phyloP scores from a whole-genome alignment of 2,797 vertebrate species.

The Tinamus major region DNA sequence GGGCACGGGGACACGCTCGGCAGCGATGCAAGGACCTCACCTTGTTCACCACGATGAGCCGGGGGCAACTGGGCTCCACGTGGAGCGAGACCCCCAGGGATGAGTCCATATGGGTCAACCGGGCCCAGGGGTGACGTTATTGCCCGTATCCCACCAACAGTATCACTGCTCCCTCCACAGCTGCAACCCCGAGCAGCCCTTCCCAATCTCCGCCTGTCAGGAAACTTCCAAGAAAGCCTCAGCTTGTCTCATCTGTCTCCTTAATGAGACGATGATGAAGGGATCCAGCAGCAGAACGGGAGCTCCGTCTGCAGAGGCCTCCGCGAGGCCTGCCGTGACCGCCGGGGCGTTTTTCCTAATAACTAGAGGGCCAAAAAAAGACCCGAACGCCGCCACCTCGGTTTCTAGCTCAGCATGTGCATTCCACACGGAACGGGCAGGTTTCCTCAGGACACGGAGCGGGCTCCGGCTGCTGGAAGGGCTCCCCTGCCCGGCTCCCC shows the following conservation, averaged over 20 bases:
- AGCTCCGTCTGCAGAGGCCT: not conserved
- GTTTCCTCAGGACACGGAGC: too few relatives aligned
- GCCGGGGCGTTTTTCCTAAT: not conserved
- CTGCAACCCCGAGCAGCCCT: not conserved
- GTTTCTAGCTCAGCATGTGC: not conserved
- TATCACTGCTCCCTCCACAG: not conserved
- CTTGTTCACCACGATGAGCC: not conserved
- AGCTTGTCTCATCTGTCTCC: not conserved
- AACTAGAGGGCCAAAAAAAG: not conserved
- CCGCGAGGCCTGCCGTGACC: not conserved
- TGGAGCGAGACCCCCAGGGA: not conserved
- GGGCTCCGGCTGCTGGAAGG: too few relatives aligned
- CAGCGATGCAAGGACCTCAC: not conserved
- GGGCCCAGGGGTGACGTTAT: too few relatives aligned
- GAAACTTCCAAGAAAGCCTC: not conserved
- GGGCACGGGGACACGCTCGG: too few relatives aligned
- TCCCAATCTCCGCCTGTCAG: not conserved
- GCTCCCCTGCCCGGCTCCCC: too few relatives aligned
- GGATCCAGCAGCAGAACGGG: not conserved
- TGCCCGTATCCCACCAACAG: not conserved
- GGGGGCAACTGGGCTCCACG: too few relatives aligned
- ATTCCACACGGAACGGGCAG: not conserved
- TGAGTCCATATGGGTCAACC: too few relatives aligned
- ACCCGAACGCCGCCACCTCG: not conserved
- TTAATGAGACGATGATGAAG: not conserved